These are phyloP conservation scores for Gobio occitaniae DNA, from an alignment of 2,797 vertebrate species.

Conservation along the genomic window DNA sequence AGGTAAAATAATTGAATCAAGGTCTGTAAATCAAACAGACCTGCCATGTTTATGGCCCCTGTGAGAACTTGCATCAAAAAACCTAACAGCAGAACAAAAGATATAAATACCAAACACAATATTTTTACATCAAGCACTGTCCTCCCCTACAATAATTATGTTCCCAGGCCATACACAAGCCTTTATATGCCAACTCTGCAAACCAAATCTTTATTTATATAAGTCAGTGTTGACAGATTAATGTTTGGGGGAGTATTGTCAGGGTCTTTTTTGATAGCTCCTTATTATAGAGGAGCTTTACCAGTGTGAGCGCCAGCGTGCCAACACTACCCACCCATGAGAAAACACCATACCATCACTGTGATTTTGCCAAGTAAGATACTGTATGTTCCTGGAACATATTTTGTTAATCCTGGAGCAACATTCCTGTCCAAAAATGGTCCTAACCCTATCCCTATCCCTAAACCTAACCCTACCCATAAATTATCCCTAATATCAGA, in stretches of 20 bases:
- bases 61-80: neutral
- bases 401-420: too few species aligned
- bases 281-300: conserved; percentile 43
- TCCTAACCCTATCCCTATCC: too few species aligned
- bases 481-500: too few species aligned
- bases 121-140: conserved; percentile 28
- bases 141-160: conserved; percentile 24
- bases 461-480: too few species aligned
- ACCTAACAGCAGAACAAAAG: conserved; percentile 1
- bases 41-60: neutral
- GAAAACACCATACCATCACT: neutral
- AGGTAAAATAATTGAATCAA: neutral
- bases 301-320: conserved; percentile 2
- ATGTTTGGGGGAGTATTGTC: conserved; percentile 51
- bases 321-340: conserved; percentile 38
- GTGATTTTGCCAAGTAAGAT: too few species aligned
- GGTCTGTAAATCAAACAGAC: conserved; percentile 10
- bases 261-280: conserved; percentile 28
- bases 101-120: conserved; percentile 29
- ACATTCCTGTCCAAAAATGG: too few species aligned
- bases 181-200: conserved; percentile 40
- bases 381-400: too few species aligned
- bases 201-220: conserved; percentile 33
- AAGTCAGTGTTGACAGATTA: conserved; percentile 50
- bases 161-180: conserved; percentile 51